These are phyloP conservation scores for Melanotaenia parkinsoni DNA, from an alignment of 2,797 vertebrate genomes.

Conservation along the genomic window DNA sequence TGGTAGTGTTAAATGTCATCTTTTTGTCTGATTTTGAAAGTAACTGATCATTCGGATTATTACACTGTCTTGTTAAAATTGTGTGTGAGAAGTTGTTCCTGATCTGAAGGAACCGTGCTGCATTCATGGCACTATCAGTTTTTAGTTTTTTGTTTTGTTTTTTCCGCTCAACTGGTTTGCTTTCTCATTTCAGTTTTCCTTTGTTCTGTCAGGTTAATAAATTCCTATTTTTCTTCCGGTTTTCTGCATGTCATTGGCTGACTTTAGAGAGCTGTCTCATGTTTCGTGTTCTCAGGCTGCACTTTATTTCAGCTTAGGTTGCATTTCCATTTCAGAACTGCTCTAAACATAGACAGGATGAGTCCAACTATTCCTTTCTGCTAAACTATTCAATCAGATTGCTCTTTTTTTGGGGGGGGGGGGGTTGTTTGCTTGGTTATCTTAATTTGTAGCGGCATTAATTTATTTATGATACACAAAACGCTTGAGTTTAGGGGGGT, in stretches of 20 bases:
- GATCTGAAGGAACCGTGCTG: conserved; percentile 54
- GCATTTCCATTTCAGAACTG: conserved; percentile 49
- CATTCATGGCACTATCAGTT: conserved; percentile 60
- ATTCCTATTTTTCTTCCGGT: background rate
- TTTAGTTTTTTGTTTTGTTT: conserved; percentile 9
- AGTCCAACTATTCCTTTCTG: conserved; percentile 41
- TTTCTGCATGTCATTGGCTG: conserved; percentile 61
- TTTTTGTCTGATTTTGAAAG: conserved; percentile 38
- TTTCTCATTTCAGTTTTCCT: conserved; percentile 40
- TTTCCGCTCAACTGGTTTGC: conserved; percentile 43
- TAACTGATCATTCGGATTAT: conserved; percentile 39
- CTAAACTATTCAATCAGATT: conserved; percentile 27
- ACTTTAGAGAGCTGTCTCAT: conserved; percentile 58
- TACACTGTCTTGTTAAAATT: conserved; percentile 37
- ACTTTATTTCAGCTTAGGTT: conserved; percentile 82
- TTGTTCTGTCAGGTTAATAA: conserved; percentile 34
- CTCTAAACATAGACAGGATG: conserved; percentile 46
- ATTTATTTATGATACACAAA: conserved; percentile 75
- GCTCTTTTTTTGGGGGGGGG: background rate
- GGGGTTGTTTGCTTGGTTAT: conserved; percentile 23
- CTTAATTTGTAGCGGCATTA: conserved; percentile 65
- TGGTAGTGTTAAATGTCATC: conserved; percentile 58
- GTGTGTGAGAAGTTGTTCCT: conserved; percentile 55
- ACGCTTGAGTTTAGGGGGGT: conserved; percentile 74
- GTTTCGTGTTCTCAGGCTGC: conserved; percentile 79